Base-by-base conservation (phyloP, 2,113 vertebrate genomes). In the Nesospiza acunhae region DNA sequence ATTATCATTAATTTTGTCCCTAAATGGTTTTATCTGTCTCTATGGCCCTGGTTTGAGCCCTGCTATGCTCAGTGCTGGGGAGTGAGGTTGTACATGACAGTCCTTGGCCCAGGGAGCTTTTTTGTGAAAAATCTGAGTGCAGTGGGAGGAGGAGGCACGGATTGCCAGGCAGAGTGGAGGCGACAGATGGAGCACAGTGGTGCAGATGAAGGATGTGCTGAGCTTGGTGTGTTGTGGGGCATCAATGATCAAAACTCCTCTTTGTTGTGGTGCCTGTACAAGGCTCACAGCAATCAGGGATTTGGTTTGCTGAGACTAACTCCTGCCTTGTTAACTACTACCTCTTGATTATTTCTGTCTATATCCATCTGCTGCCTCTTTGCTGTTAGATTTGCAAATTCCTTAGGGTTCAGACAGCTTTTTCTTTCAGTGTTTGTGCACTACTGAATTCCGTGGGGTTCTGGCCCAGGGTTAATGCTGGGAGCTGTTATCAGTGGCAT, bases 311-410 rank as follows among this genome's bases (percentile, higher is more conserved):
- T 41, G 72, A 81, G 91, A 41, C 91, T 84, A 70, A 72, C 93
- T 94, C 89, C 72, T 92, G 80, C 86, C 96, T 96, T 95, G 91
- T 87, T 97, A 97, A 78, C 95, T 89, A 67, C 76, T 90, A 17
- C 62, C 91, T 84, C 91, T 90, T 94, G 93, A 95, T 97, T 97
- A 91, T 95, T 92, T 92, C 91, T 95, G 95, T 89, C 95, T 94
- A 41, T 93, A 91, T 81, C 94, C 96, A 94, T 97, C 95, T 96
- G 94, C 91, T 95, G 66, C 77, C 73, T 94, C 73, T 94, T 88
- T 90, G 87, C 73, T 92, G 75, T 63, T 77, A 84, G 72, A 92
- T 52, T 83, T 86, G 88, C 47, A 87, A 81, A 92, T 90, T 95
- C 93, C 93, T 92, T 55, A 20, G 75, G 72, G 91, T 85, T 87